phyloP scores from a whole-genome alignment of 1,140 invertebrate species.

The Drosophila persimilis region DNA sequence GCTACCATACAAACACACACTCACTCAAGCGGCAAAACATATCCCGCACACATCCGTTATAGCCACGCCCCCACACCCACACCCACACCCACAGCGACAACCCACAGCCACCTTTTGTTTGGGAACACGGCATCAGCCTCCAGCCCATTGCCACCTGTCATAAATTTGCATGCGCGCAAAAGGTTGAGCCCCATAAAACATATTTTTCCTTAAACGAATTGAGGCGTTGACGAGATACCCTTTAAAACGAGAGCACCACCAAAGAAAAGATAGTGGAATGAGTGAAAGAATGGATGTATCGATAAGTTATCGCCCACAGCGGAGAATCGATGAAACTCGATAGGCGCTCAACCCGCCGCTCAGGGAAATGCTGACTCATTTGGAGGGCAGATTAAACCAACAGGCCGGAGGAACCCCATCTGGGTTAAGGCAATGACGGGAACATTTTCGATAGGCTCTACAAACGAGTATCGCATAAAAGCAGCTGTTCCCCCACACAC shows the following conservation, averaged over 20 bases:
- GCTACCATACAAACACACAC: slow-evolving; percentile 55
- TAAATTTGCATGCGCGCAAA: slow-evolving; percentile 73
- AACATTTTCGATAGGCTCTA: slow-evolving; percentile 62
- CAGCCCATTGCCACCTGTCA: slow-evolving; percentile 75
- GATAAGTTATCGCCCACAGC: no score
- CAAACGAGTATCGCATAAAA: slow-evolving; percentile 42
- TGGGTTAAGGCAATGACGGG: slow-evolving; percentile 56
- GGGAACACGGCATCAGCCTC: slow-evolving; percentile 26
- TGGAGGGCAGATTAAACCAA: slow-evolving; percentile 3
- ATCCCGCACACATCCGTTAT: slow-evolving; percentile 76
- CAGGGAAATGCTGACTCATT: neutral
- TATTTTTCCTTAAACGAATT: slow-evolving; percentile 28
- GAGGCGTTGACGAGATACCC: slow-evolving; percentile 22
- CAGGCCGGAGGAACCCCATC: neutral
- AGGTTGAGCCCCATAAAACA: slow-evolving; percentile 51
- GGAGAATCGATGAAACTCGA: no score
- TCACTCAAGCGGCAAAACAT: slow-evolving; percentile 79
- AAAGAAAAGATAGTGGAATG: no score
- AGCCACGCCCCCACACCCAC: slow-evolving; percentile 7
- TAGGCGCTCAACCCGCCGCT: no score
- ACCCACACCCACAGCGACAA: no score
- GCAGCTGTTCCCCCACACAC: slow-evolving; percentile 57
- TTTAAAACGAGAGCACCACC: neutral
- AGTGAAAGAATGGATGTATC: no score
- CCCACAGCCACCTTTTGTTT: slow-evolving; percentile 23